These are phyloP conservation scores for Hetaerina titia DNA, from an alignment of 2,888 invertebrate species.

Conservation along the genomic window DNA sequence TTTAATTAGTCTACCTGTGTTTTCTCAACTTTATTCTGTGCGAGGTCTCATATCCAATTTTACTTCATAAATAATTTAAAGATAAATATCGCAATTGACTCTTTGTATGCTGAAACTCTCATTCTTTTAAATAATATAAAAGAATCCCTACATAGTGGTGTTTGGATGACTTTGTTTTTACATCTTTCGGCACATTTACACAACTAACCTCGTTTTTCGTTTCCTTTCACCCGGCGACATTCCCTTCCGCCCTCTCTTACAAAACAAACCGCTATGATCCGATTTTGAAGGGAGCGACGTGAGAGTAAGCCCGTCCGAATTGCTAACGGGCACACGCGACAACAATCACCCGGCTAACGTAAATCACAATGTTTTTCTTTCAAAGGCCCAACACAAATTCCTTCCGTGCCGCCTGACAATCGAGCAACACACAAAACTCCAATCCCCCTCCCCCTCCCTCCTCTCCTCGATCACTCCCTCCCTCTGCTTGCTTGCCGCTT, in stretches of 20 bases:
- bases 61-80: too few species aligned
- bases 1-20: too few species aligned
- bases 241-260: not conserved
- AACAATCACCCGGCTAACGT: slow-evolving; percentile 22
- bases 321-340: slow-evolving; percentile 18
- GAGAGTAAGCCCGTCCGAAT: not conserved
- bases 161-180: not conserved
- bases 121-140: not conserved
- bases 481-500: not conserved
- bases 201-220: not conserved
- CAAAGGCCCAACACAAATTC: slow-evolving; percentile 11
- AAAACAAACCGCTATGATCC: slow-evolving; percentile 11
- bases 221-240: not conserved
- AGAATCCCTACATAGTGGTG: not conserved
- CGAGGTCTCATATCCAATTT: too few species aligned
- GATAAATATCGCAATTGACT: too few species aligned
- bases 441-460: not conserved
- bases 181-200: not conserved
- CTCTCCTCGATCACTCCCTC: not conserved
- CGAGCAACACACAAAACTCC: not conserved
- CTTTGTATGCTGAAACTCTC: not conserved
- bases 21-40: too few species aligned
- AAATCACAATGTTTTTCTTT: slow-evolving; percentile 39
- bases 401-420: not conserved
- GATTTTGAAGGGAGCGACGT: not conserved